Base-by-base conservation (phyloP, 2,888 invertebrate genomes). In the Xanthia icteritia region DNA sequence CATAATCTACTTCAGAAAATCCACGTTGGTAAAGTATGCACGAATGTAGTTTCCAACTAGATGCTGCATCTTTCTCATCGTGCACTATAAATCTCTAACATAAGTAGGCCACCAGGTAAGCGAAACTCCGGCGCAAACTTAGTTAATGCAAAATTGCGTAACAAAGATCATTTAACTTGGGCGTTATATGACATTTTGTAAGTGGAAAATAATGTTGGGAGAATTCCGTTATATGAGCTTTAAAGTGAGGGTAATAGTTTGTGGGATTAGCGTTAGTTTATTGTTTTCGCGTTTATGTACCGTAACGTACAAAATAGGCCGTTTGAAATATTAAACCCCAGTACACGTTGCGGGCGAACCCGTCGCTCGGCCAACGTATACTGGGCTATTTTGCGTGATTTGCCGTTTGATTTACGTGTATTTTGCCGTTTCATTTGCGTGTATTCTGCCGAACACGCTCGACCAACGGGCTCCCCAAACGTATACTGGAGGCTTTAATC, bases 111-210 rank as follows among this genome's bases (percentile, higher is more conserved):
- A 77, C 71, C 63, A 73, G 77, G 79, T 66, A 87, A 78, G 75
- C 77, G 71, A 70, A 86, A 87, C 87, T 84, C 65, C 76, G 61
- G 73, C 45, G 69, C 67, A 76, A 85, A 85, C 83, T 86, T 82
- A 73, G 79, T 79, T 81, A 76, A 82, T 81, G 83, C 81, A 84
- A 81, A 88, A 82, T 78, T 82, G 84, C 82, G 69, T 77, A 77
- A 81, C 75, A 81, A 84, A 88, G 76, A 85, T 81, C 84, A 84
- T 86, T 84, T 82, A 89, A 88, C 72, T 86, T 85, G 61, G 68
- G 77, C 68, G 70, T 54, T 79, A 81, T 79, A 79, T 81, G 80
- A 79, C 61, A 63, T 76, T 81, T 84, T 77, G 63, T 77, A 56
- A 39, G 68, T 65, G 70, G 54, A 82, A 84, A 74, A 84, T 80